Evolutionary conservation across 2,888 invertebrate genomes (phyloP).

Genomic region (Melipona beecheii): DNA sequence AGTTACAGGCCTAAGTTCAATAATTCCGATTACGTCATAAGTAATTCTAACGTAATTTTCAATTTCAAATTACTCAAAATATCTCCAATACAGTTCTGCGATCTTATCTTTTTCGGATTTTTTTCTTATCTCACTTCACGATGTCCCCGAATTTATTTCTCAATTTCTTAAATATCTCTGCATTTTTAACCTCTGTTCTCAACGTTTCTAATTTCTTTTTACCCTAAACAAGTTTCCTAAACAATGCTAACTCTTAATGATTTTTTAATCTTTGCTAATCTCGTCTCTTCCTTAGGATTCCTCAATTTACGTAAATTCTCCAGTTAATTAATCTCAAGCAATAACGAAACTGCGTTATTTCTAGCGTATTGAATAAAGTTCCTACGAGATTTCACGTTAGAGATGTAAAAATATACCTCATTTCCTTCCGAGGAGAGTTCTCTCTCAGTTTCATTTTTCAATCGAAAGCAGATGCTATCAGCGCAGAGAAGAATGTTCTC

Average conservation of each 20-base stretch:
- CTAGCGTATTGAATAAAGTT: neutral
- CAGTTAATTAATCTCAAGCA: neutral
- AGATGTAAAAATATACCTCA: neutral
- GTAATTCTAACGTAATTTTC: neutral
- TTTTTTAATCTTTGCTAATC: neutral
- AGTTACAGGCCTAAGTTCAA: no score
- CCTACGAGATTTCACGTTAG: neutral
- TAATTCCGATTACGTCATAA: neutral
- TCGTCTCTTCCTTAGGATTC: neutral
- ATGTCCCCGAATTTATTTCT: no score
- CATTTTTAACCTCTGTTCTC: neutral
- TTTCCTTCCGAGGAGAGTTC: no score
- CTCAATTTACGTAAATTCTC: neutral
- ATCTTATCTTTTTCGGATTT: neutral
- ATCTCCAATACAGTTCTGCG: neutral
- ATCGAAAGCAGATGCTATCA: no score
- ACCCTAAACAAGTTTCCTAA: neutral
- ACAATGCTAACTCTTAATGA: neutral
- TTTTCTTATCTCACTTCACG: no score
- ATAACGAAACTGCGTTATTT: neutral
- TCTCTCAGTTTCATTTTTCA: neutral
- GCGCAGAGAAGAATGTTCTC: neutral
- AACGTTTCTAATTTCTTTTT: neutral
- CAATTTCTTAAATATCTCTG: no score
- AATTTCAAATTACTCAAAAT: neutral